phyloP scores from a whole-genome alignment of 2,888 invertebrate genomes.

The Conomelus anceps region DNA sequence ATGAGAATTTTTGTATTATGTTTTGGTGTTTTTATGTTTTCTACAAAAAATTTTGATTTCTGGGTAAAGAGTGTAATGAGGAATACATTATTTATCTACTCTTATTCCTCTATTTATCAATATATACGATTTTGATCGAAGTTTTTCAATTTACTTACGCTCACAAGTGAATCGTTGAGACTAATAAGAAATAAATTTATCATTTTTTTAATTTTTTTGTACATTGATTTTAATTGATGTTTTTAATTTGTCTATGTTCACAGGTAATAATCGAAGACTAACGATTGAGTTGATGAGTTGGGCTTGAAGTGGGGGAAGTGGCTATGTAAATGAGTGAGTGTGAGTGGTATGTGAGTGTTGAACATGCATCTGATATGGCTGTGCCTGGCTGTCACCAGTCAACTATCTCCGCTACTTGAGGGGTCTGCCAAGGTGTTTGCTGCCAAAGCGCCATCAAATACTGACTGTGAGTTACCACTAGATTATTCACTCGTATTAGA shows the following conservation, averaged over 20 bases:
- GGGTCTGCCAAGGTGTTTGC: neutral
- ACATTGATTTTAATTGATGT: neutral
- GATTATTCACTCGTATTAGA: neutral
- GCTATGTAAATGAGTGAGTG: neutral
- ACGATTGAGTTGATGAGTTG: neutral
- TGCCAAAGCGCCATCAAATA: neutral
- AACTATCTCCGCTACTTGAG: neutral
- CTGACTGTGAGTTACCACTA: neutral
- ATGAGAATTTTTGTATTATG: no score
- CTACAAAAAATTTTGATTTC: no score
- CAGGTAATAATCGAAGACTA: neutral
- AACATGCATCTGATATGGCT: neutral
- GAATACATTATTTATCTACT: no score
- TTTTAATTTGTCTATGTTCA: neutral
- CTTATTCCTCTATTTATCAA: no score
- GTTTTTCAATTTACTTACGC: no score
- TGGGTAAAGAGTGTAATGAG: no score
- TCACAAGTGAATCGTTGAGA: no score
- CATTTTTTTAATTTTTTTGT: no score
- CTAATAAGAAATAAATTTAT: no score
- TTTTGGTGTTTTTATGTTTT: no score
- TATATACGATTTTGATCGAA: no score
- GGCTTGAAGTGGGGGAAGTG: neutral
- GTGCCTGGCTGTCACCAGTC: neutral
- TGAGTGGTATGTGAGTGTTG: neutral